Base-by-base conservation (phyloP, 2,797 vertebrate species). In the Danio jaintianensis region DNA sequence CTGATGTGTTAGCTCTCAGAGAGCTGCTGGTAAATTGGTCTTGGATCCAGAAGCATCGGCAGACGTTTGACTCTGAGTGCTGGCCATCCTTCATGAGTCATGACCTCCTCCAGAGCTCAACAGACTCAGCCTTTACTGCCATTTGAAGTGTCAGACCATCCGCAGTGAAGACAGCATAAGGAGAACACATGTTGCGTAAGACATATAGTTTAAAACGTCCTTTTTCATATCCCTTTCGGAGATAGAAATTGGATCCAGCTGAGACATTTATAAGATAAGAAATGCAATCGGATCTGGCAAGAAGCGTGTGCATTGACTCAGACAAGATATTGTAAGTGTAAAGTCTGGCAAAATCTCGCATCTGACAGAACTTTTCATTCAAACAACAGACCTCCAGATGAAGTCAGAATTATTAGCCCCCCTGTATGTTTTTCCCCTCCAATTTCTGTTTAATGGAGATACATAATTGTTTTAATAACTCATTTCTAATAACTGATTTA, bases 41-140 rank as follows among this genome's bases (percentile, higher is more conserved):
- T 55, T 58, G 15, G 18, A 5, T 67, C 8, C 16, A 53, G 40
- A 77, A 68, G 53, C 40, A 42, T 50, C n/a, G 11, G 12, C n/a
- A 61, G 43, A 69, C 29, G 5, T 67, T 62, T 68, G 53, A 68
- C 7, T 7, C 5, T 2, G 50, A 56, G 50, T 22, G 11, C 52
- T 77, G 20, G 29, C 43, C 55, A 61, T 68, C 53, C n/a, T 78
- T 45, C 64, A 70, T 61, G 66, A 78, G 55, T 70, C 66, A 70
- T 62, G 55, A 62, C 43, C 55, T 78, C 66, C n/a, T 78, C 56
- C 12, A 42, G 55, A 61, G 76, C 64, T 50, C 45, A 59, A 61
- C 10, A 20, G 20, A 16, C 18, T 40, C 11, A 58, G 20, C 22
- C 42, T 48, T 48, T 7, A 42, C 66, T 7, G 5, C n/a, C 3